Evolutionary conservation across 2,888 invertebrate genomes (phyloP), one percentile per base, ranked within the genome.

Genomic region (Heliconius charithonia): DNA sequence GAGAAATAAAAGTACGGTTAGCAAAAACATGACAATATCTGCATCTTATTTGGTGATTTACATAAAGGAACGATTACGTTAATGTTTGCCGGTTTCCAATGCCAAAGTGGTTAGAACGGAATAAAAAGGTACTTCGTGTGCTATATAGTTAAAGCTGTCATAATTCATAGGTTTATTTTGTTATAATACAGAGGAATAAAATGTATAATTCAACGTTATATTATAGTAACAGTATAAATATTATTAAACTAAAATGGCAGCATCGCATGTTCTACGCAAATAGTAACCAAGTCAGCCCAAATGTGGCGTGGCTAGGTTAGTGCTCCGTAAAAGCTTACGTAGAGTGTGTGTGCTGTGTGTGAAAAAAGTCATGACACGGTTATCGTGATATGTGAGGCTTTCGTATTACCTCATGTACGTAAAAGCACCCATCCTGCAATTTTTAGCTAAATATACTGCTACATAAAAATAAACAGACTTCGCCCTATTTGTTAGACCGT

Each of bases 401-500:
- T 76, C 73, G 29, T 79, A 76, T 79, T 74, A 70, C 59, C 66
- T 67, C 71, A 70, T 74, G 62, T 62, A 66, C 59, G 63, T 80
- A 71, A 80, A 71, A 78, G 76, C 66, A 71, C 59, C 63, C 51
- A 75, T 79, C 65, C 41, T 80, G 79, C 41, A 69, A 63, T 71
- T 78, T 80, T 76, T 77, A 56, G 74, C 66, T 69, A 77, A 81
- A 79, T 78, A 78, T 79, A 76, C 71, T 85, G 75, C 32, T 37
- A 83, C 82, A 85, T 83, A 86, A 88, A 89, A 88, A 90, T 87
- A 87, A 89, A 89, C 83, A 89, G 87, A 83, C 83, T 87, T 83
- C 84, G 82, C 81, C 84, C 83, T 86, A 86, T 89, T 88, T 86
- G 86, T 84, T 80, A 77, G 66, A 84, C 84, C 81, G 84, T 88